phyloP scores from a whole-genome alignment of 1,140 invertebrate species.

The Ceratosolen fusciceps region DNA sequence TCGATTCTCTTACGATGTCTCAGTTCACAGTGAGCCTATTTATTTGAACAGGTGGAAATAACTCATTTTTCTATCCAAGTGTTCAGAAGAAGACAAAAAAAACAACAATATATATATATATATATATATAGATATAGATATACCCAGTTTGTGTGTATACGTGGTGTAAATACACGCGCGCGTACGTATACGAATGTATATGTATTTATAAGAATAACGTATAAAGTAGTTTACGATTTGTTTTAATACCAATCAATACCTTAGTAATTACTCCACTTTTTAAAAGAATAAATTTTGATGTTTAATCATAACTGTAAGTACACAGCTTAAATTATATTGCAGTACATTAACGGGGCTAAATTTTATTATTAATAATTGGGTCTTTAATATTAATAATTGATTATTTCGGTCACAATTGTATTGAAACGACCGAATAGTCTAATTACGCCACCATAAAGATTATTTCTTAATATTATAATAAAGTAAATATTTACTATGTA shows the following conservation, averaged over 20 bases:
- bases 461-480: no score
- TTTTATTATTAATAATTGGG: no score
- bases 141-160: no score
- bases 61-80: background rate
- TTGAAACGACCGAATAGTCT: no score
- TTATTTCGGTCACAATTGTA: no score
- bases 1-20: background rate
- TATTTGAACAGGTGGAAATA: background rate
- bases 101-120: background rate
- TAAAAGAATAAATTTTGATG: background rate
- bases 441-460: no score
- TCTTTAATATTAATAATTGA: no score
- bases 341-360: background rate
- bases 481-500: no score
- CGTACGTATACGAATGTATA: background rate
- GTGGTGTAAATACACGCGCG: background rate
- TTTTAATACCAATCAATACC: no score
- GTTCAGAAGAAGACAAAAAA: background rate
- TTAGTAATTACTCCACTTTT: background rate
- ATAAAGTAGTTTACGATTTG: no score
- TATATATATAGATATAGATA: background rate
- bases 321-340: background rate
- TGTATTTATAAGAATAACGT: no score
- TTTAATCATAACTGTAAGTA: constrained; percentile 6
- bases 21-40: background rate